Base-by-base conservation (phyloP, 2,113 vertebrate genomes). In the Bagarius yarrelli region DNA sequence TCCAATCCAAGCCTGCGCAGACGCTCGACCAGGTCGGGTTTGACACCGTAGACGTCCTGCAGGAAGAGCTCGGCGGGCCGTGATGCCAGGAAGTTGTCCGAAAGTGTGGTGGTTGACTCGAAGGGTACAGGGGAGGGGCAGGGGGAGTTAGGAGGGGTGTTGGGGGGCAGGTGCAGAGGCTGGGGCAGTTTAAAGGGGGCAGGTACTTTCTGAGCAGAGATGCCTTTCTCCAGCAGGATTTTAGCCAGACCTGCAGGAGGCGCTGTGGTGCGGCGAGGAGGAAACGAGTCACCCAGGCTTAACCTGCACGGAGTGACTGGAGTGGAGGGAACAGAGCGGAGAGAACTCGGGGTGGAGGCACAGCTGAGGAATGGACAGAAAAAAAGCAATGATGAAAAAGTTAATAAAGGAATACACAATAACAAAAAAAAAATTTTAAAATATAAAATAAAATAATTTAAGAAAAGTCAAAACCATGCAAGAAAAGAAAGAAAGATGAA, bases 21-120 rank as follows among this genome's bases (percentile, higher is more conserved):
- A 50, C 95, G 92, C 76, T 97, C 95, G 64, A 99, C 93, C 0
- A 99, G 91, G 74, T 92, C 92, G 5, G 93, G 86, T 76, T 95
- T 96, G 4, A 95, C 88, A 52, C 96, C 95, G 8, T 98, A 98
- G 87, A 95, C 92, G 63, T 98, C 97, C 85, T 97, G 96, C 77
- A 99, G 92, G 83, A 99, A 96, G 0, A 97, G 95, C 92, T 99
- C 96, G 0, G 96, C 95, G 0, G 98, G 98, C n/a, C 96, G 94
- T 0, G 98, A 99, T 1, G 96, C 95, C 59, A 99, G 90, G 85
- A 99, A 99, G 53, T 95, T 98, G 86, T 99, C 98, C 0, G 93
- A 89, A 36, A 91, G 85, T 2, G 92, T 91, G 18, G 91, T 84
- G 78, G 89, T 93, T 72, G 91, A 56, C 69, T 97, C 95, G 21